Conservation (phyloP, 2,797 vertebrate species). For the Neosalanx taihuensis region DNA sequence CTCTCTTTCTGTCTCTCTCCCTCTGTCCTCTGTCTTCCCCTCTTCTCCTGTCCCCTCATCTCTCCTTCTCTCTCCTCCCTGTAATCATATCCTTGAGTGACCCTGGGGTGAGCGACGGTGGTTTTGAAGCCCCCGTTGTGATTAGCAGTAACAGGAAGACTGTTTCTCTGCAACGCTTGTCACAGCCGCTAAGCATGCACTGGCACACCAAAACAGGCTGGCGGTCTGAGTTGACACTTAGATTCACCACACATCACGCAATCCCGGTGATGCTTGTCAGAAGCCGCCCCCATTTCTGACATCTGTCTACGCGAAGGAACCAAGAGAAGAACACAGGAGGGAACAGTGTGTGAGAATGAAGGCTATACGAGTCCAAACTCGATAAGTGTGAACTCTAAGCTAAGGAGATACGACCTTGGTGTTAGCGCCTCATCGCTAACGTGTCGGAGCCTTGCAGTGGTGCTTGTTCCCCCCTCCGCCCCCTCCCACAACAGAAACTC, state of each 20-base stretch:
- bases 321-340: not conserved
- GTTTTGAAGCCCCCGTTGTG: slow-evolving; percentile 14
- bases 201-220: slow-evolving; percentile 16
- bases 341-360: not conserved
- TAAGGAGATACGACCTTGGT: not conserved
- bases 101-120: slow-evolving; percentile 29
- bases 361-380: too few relatives aligned
- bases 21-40: not conserved
- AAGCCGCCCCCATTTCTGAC: slow-evolving; percentile 1
- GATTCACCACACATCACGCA: slow-evolving; percentile 36
- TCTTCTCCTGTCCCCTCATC: not conserved
- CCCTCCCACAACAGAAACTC: not conserved
- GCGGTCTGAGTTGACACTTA: slow-evolving; percentile 26
- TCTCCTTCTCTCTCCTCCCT: not conserved
- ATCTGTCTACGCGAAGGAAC: slow-evolving; percentile 7
- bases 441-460: not conserved
- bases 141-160: slow-evolving; percentile 46
- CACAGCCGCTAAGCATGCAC: slow-evolving; percentile 33
- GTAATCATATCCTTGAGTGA: slow-evolving; percentile 45
- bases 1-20: slow-evolving; percentile 18
- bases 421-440: slow-evolving; percentile 12
- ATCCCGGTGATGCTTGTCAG: slow-evolving; percentile 18
- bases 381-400: too few relatives aligned
- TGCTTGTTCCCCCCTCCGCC: too few relatives aligned
- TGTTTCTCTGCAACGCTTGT: slow-evolving; percentile 35